Base-by-base conservation (phyloP, 1,140 invertebrate species). In the Micrasema minimum region DNA sequence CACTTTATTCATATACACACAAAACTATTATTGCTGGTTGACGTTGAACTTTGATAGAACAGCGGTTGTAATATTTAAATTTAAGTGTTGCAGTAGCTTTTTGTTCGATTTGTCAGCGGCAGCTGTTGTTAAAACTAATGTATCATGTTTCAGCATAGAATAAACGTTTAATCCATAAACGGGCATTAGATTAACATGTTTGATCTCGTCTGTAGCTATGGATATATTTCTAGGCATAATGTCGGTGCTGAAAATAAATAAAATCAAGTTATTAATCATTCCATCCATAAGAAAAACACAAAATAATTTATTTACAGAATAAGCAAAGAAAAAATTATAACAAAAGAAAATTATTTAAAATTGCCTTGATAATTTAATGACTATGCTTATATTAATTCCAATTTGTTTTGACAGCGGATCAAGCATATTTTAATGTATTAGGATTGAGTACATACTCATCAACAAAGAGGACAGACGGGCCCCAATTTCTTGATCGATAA, bases 121-220 rank as follows among this genome's bases (percentile, higher is more conserved):
- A 50, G 87, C 85, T 74, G 92, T 82, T 1, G 97, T 99, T 0
- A 99, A 79, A 1, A 99, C 91, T 12, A 99, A 79, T 0, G 97
- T 99, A 69, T 96, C 91, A 84, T 99, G 94, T 85, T 99, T 99
- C 37, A 99, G 80, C 94, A 99, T 98, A 80, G 88, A 97, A 76
- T 92, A 92, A 0, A 93, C 91, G 83, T 93, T 93, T 1, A 94
- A 81, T 14, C 92, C 96, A 87, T 97, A 99, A 43, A 91, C 90
- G 26, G 97, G 97, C 94, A 99, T 97, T n/a, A 98, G 82, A 83
- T 96, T 99, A 3, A 97, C 89, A 78, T 95, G 91, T 65, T 88
- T 88, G 23, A 97, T 85, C 5, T 79, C 65, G 75, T 94, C 89
- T 14, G 90, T 90, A 2, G 96, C 96, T 20, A 90, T 77, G 50